Evolutionary conservation across 2,113 vertebrate genomes (phyloP).

Genomic region (Myiagra hebetior): DNA sequence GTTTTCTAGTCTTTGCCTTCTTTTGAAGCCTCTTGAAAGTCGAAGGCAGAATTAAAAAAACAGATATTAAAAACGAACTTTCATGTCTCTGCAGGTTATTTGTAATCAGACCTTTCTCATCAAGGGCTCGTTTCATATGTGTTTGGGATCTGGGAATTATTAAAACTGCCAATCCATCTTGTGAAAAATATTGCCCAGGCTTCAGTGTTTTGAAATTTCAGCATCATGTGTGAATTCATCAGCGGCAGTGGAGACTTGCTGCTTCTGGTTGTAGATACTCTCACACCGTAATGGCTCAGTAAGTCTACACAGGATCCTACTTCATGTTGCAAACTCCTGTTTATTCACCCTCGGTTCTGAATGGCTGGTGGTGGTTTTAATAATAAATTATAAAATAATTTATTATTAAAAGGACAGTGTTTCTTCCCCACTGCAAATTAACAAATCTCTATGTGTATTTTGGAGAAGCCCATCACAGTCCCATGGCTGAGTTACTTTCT

Average conservation of each 20-base stretch:
- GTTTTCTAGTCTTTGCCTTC: slow-evolving; percentile 52
- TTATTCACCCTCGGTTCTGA: neutral
- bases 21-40: slow-evolving; percentile 63
- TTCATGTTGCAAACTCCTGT: neutral
- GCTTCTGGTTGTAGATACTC: neutral
- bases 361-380: neutral
- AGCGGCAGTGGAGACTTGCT: neutral
- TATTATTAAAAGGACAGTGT: neutral
- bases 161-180: neutral
- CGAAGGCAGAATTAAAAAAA: slow-evolving; percentile 4
- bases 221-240: neutral
- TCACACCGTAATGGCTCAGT: rapidly evolving
- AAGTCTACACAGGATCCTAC: neutral
- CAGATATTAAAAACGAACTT: slow-evolving; percentile 56
- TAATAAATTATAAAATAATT: neutral
- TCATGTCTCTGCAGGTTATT: slow-evolving; percentile 64
- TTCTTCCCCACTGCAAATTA: rapidly evolving
- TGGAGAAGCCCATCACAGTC: neutral
- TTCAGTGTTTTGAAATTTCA: neutral
- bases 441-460: neutral
- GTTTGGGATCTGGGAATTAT: slow-evolving; percentile 42
- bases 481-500: neutral
- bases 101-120: slow-evolving; percentile 64
- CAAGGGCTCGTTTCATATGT: slow-evolving; percentile 36
- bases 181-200: neutral